These are phyloP conservation scores for Malurus elegans DNA, from an alignment of 2,113 vertebrate species.

Conservation along the genomic window DNA sequence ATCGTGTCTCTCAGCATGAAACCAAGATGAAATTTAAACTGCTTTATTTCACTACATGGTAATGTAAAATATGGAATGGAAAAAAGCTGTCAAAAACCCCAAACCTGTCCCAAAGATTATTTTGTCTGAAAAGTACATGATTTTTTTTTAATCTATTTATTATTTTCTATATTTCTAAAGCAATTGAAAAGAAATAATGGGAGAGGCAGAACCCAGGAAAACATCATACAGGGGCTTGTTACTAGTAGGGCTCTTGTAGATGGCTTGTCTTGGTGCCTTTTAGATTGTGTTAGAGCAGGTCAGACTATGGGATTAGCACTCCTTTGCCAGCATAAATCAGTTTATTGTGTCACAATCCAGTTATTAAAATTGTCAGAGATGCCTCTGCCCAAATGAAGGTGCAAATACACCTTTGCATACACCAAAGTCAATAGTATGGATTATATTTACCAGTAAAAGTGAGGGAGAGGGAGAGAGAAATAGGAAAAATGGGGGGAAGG, in stretches of 20 bases:
- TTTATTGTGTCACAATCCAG: fast-evolving
- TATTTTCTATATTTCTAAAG: not conserved
- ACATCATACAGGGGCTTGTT: not conserved
- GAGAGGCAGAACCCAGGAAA: not conserved
- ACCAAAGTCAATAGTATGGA: not conserved
- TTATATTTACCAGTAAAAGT: not conserved
- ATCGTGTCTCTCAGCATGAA: not conserved
- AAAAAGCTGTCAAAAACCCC: not conserved
- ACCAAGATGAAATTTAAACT: not conserved
- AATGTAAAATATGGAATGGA: not conserved
- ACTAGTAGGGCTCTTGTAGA: not conserved
- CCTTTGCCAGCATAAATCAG: not conserved
- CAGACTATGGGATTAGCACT: not conserved
- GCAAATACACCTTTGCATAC: not conserved
- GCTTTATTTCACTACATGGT: not conserved
- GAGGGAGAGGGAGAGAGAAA: not conserved
- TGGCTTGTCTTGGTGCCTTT: not conserved
- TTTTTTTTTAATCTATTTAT: not conserved
- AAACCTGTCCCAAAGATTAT: not conserved
- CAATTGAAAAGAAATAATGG: not conserved
- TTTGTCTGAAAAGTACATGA: not conserved
- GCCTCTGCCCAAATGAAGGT: not conserved
- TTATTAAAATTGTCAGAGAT: not conserved
- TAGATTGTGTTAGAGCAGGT: not conserved
- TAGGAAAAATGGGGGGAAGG: not conserved